Evolutionary conservation across 64 coral and sea anemone species (phyloP).

Genomic region (Dendronephthya gigantea): DNA sequence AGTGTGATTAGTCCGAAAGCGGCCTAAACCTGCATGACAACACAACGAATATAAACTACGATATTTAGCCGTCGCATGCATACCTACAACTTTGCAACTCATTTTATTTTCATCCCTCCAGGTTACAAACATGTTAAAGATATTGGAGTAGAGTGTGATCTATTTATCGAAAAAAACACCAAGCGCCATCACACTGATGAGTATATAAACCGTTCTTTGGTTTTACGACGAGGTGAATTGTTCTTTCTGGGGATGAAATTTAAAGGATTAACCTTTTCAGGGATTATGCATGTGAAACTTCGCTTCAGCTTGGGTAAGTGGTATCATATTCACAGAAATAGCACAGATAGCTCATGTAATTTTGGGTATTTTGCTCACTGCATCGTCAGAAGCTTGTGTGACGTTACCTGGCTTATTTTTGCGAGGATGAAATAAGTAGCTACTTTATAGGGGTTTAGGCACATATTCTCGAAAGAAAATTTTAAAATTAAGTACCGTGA

Average conservation of each 20-base stretch:
- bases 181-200: background rate
- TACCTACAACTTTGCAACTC: background rate
- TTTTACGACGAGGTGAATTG: background rate
- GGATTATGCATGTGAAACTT: background rate
- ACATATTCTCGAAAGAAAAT: no score
- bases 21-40: no score
- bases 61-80: background rate
- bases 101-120: background rate
- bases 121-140: background rate
- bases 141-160: background rate
- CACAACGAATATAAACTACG: no score
- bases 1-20: no score
- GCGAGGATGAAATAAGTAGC: no score
- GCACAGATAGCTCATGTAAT: no score
- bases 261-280: background rate
- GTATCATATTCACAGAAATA: background rate
- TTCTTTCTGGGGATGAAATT: conserved; percentile 3
- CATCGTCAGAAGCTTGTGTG: no score
- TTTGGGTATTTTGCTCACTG: no score
- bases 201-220: background rate
- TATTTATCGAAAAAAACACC: background rate
- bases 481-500: no score
- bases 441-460: no score
- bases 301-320: background rate
- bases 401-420: no score